Percentiles rank a stretch among this genome's conserved stretches.
phyloP scores from a whole-genome alignment of 2,797 vertebrate genomes.

The Meriones psammophilus region DNA sequence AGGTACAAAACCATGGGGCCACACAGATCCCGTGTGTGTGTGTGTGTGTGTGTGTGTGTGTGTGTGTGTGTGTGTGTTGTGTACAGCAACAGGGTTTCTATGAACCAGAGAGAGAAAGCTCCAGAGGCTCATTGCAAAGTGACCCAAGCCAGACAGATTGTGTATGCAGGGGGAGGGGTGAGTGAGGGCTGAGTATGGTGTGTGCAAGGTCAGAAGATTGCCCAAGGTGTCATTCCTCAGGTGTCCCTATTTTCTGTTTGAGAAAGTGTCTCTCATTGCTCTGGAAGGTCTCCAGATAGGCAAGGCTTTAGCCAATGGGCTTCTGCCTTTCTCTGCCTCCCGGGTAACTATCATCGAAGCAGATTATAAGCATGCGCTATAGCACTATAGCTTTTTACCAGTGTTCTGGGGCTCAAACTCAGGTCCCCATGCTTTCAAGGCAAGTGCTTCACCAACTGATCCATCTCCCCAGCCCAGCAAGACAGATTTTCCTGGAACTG shows the following conservation, averaged over 20 bases:
- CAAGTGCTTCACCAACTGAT: background rate
- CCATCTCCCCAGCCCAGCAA: background rate
- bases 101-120: rapidly evolving
- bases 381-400: background rate
- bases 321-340: background rate
- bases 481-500: background rate
- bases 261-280: background rate
- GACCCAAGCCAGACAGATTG: background rate
- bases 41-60: no score
- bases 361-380: background rate
- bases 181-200: background rate
- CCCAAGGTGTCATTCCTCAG: background rate
- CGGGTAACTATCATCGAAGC: background rate
- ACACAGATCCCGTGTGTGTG: background rate
- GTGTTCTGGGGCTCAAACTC: background rate
- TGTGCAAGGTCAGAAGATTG: background rate
- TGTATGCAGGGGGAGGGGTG: rapidly evolving
- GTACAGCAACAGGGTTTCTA: rapidly evolving
- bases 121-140: rapidly evolving
- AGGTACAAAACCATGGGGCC: background rate
- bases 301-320: background rate
- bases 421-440: background rate
- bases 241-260: background rate
- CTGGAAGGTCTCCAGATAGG: background rate
- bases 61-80: rapidly evolving